Percentiles rank a stretch among this genome's conserved stretches.
Evolutionary conservation across 2,113 vertebrate species (phyloP).

Genomic region (Sebastes fasciatus): DNA sequence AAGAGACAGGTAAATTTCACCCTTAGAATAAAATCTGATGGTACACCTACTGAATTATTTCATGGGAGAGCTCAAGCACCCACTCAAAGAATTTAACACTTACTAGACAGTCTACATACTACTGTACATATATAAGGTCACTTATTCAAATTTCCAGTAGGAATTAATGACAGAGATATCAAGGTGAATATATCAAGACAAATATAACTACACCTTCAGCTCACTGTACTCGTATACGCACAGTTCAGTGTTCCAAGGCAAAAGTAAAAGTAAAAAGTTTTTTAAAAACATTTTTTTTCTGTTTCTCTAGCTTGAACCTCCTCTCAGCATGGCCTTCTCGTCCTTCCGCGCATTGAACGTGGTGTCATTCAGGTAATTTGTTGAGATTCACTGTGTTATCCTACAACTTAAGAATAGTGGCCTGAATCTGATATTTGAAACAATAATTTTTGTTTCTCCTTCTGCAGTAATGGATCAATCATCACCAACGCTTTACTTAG

Average conservation of each 20-base stretch:
- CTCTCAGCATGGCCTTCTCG: not conserved
- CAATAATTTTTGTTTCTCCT: not conserved
- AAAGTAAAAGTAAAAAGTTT: not conserved
- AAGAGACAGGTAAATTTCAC: not conserved
- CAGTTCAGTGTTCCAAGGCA: not conserved
- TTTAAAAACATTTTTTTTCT: not conserved
- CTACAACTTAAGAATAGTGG: not conserved
- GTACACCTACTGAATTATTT: not conserved
- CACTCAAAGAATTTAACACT: too few species aligned
- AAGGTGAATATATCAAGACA: not conserved
- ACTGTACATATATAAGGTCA: too few species aligned
- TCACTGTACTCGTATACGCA: too few species aligned
- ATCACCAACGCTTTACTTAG: rapidly evolving
- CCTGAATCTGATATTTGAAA: not conserved
- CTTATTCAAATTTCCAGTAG: not conserved
- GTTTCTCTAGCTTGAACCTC: not conserved
- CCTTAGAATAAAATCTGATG: not conserved
- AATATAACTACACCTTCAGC: too few species aligned
- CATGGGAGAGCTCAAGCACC: not conserved
- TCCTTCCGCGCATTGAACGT: not conserved
- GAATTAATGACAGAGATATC: not conserved
- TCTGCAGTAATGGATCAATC: not conserved
- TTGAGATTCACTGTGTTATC: not conserved
- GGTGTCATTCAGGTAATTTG: not conserved
- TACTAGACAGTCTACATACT: not conserved